Conservation (phyloP, 2,888 invertebrate genomes). For the Schizotus pectinicornis region DNA sequence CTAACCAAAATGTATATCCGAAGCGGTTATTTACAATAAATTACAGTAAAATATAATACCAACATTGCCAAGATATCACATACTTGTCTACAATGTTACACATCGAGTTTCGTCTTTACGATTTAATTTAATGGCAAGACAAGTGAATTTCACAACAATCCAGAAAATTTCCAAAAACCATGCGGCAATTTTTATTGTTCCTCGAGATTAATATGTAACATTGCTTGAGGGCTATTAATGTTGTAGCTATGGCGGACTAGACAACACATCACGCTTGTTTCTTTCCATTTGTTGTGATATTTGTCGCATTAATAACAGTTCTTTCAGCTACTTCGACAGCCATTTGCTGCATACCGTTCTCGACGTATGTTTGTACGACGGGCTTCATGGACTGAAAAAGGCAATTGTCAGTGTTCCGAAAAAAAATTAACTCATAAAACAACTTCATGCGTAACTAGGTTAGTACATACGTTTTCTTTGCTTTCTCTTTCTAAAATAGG, state of each 20-base stretch:
- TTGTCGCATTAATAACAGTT: conserved; percentile 64
- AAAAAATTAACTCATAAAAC: not conserved
- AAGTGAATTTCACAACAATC: conserved; percentile 33
- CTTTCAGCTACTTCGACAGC: conserved; percentile 78
- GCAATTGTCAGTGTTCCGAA: conserved; percentile 1
- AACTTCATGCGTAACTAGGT: not conserved
- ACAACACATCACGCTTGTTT: conserved; percentile 44
- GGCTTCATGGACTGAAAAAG: conserved; percentile 79
- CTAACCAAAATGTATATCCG: conserved; percentile 15
- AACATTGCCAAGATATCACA: conserved; percentile 50
- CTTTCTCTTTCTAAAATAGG: conserved; percentile 60
- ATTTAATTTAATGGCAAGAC: conserved; percentile 27
- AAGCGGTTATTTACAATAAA: conserved; percentile 17
- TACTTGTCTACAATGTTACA: conserved; percentile 42
- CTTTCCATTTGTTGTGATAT: conserved; percentile 42
- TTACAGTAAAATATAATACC: conserved; percentile 40
- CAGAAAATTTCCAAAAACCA: conserved; percentile 29
- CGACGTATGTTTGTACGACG: conserved; percentile 78
- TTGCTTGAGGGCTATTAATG: conserved; percentile 32
- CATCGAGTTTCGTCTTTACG: conserved; percentile 16
- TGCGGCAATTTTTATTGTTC: not conserved
- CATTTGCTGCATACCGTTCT: conserved; percentile 83
- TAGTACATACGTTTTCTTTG: conserved; percentile 57
- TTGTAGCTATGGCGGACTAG: conserved; percentile 38
- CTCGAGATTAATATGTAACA: conserved; percentile 40